These are phyloP conservation scores for Myripristis jacobus DNA, from an alignment of 2,797 vertebrate species.

Conservation along the genomic window DNA sequence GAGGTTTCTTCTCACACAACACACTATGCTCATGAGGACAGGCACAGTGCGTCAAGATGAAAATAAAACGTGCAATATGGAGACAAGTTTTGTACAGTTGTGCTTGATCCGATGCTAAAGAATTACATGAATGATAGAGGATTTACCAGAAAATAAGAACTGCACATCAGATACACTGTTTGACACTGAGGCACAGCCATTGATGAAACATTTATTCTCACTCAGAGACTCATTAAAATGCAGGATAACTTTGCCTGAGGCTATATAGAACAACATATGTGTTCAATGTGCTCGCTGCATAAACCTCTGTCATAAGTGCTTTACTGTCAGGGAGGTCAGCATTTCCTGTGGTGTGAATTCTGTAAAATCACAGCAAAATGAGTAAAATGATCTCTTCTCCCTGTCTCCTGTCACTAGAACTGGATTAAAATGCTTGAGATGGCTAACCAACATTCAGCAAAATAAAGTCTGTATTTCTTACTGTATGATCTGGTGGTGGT, in stretches of 20 bases:
- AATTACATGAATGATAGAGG: conserved; percentile 3
- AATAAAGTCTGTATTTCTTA: conserved; percentile 6
- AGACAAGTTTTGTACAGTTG: neutral
- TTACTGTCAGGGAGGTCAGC: conserved; percentile 7
- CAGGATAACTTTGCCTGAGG: neutral
- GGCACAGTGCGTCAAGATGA: conserved; percentile 20
- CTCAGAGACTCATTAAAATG: neutral
- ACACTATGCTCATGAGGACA: conserved; percentile 15
- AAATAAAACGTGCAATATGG: conserved; percentile 18
- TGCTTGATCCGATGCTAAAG: neutral
- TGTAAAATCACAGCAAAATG: conserved; percentile 2
- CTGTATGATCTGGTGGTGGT: neutral
- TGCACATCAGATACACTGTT: neutral
- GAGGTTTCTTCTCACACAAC: conserved; percentile 42
- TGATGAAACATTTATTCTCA: neutral
- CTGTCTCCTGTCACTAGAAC: neutral
- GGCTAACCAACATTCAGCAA: no score
- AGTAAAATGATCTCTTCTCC: neutral
- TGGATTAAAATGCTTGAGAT: conserved; percentile 7
- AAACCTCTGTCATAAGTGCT: neutral
- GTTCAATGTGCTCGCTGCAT: neutral
- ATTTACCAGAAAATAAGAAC: neutral
- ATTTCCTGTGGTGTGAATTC: conserved; percentile 13
- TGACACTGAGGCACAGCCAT: neutral
- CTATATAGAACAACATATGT: neutral